These are phyloP conservation scores for Solea solea DNA, from an alignment of 2,113 vertebrate species.

Conservation along the genomic window DNA sequence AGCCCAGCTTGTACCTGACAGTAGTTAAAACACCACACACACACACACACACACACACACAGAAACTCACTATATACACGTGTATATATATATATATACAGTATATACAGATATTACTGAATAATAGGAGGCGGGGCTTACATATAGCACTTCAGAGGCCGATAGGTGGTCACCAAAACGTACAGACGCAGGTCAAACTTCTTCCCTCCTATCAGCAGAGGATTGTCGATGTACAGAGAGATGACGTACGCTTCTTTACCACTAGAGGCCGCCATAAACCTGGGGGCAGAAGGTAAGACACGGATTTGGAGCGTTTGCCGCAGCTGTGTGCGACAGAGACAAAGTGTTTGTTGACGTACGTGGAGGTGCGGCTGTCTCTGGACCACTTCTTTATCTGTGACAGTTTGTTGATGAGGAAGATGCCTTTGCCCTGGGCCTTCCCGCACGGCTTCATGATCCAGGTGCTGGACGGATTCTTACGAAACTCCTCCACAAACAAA, in stretches of 20 bases:
- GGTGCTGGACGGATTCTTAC: conserved; percentile 96
- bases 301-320: no score
- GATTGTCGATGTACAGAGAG: conserved; percentile 96
- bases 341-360: conserved; percentile 85
- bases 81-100: no score
- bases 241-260: conserved; percentile 97
- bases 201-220: conserved; percentile 93
- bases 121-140: conserved; percentile 72
- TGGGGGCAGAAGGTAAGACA: conserved; percentile 49
- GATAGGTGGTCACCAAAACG: conserved; percentile 93
- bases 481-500: conserved; percentile 97
- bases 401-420: conserved; percentile 99
- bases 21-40: background rate
- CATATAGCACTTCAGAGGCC: conserved; percentile 97
- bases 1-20: conserved; percentile 94
- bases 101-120: background rate
- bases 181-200: conserved; percentile 98
- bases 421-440: conserved; percentile 98
- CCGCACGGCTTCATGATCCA: conserved; percentile 99
- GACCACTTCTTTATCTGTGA: conserved; percentile 99
- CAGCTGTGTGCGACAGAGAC: no score
- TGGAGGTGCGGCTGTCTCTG: conserved; percentile 94
- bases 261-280: conserved; percentile 89
- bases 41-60: background rate
- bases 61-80: background rate